Evolutionary conservation across 2,113 vertebrate genomes (phyloP), one percentile per base, ranked within the genome.

Genomic region (Dasyornis broadbenti): DNA sequence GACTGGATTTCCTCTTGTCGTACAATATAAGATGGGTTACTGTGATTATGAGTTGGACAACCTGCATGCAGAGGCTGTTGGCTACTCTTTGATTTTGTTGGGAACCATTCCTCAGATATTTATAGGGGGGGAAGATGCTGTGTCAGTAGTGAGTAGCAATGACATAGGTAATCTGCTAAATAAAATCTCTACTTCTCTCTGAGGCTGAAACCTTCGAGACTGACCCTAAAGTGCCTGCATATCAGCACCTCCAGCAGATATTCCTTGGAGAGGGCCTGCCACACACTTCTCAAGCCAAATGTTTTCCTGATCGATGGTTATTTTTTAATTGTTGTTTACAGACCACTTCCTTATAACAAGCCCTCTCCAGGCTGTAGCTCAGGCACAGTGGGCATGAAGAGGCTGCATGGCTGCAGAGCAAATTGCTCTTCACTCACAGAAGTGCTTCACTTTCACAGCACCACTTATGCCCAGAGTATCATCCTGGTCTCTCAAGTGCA

Each of bases 1-100:
- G 90, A 68, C 90, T 73, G 87, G 95, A 80, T 95, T 95, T 96
- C 85, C 92, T 90, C 20, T 86, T 96, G 86, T 94, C 76, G 71
- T 94, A 66, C 90, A 94, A 28, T 89, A 10, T 87, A 88, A 93
- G 76, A 72, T 8, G 30, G 63, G 84, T 97, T 94, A n/a, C 83
- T 53, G 53, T 59, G 88, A 53, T 89, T 64, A 31, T 6, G 3
- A 76, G 73, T 86, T 72, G 63, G 64, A 6, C 64, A 87, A 91
- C 69, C 72, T 47, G 59, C 45, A n/a, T 57, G n/a, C 12, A 15
- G 73, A 76, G 49, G n/a, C 82, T 79, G 21, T 56, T 54, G 66
- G 45, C 64, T 76, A 2, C 65, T 69, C 82, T 72, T 57, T 64
- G 61, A 7, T 80, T 81, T 70, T 71, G 15, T 5, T 66, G 40